These are phyloP conservation scores for Oligia latruncula DNA, from an alignment of 2,888 invertebrate species.

Conservation along the genomic window DNA sequence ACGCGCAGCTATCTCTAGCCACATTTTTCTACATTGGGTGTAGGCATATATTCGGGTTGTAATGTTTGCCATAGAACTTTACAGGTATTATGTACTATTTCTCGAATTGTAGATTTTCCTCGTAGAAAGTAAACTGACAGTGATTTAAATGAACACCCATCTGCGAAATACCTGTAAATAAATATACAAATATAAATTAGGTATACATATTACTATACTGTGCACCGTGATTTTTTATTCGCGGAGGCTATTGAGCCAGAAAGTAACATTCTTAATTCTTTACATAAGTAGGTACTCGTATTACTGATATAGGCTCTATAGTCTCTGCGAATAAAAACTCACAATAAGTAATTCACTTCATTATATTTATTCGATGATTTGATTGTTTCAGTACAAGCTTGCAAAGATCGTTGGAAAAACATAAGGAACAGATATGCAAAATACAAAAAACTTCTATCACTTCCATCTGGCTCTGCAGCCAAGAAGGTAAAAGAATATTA, in stretches of 20 bases:
- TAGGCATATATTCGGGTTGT: too few species aligned
- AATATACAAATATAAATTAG: too few species aligned
- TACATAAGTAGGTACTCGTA: slow-evolving; percentile 22
- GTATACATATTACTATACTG: too few species aligned
- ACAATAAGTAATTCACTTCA: not conserved
- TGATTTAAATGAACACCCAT: too few species aligned
- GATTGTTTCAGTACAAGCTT: slow-evolving; percentile 1
- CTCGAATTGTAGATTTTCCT: too few species aligned
- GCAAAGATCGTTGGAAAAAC: slow-evolving; percentile 31
- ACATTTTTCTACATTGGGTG: too few species aligned
- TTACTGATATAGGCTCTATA: slow-evolving; percentile 28
- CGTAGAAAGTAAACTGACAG: too few species aligned
- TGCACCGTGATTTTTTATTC: too few species aligned
- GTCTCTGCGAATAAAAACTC: slow-evolving; percentile 33
- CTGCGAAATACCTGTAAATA: too few species aligned
- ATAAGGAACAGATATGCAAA: slow-evolving; percentile 49
- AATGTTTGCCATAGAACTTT: too few species aligned
- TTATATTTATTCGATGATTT: slow-evolving; percentile 4
- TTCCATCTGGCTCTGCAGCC: slow-evolving; percentile 44
- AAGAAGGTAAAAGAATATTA: slow-evolving; percentile 45
- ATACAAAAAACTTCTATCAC: slow-evolving; percentile 36
- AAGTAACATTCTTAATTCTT: slow-evolving; percentile 14
- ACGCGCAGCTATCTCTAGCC: too few species aligned
- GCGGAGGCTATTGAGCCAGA: slow-evolving; percentile 2
- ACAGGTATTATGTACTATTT: too few species aligned